Conservation (phyloP, 2,888 invertebrate genomes). For the Meliscaeva auricollis region DNA sequence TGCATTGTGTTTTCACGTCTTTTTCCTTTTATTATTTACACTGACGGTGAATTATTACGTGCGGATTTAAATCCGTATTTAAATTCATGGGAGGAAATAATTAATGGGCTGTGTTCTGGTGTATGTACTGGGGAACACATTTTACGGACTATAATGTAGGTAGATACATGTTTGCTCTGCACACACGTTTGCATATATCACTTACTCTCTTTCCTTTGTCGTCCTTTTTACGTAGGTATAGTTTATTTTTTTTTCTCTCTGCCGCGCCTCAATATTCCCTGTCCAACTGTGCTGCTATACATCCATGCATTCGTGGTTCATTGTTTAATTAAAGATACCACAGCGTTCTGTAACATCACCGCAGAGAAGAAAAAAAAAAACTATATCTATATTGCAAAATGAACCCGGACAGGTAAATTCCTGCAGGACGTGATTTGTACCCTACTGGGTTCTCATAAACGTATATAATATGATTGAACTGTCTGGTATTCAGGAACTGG, state of each 20-base stretch:
- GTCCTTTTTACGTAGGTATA: conserved; percentile 27
- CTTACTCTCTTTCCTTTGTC: conserved; percentile 37
- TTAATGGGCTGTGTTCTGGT: conserved; percentile 67
- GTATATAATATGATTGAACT: not conserved
- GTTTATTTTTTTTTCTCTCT: conserved; percentile 7
- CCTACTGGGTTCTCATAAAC: not conserved
- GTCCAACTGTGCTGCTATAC: conserved; percentile 34
- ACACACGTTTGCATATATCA: conserved; percentile 36
- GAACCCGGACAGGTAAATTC: conserved; percentile 24
- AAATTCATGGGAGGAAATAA: conserved; percentile 76
- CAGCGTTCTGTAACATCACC: conserved; percentile 46
- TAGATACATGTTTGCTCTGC: conserved; percentile 15
- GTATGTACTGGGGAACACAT: conserved; percentile 46
- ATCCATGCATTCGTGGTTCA: conserved; percentile 60
- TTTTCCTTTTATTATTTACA: conserved; percentile 63
- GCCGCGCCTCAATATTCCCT: conserved; percentile 61
- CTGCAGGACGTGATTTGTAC: conserved; percentile 15
- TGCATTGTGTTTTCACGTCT: conserved; percentile 55
- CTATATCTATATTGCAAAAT: conserved; percentile 14
- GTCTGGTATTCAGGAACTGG: conserved; percentile 41
- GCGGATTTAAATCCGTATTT: conserved; percentile 75
- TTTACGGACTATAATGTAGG: conserved; percentile 48
- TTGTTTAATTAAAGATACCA: conserved; percentile 72
- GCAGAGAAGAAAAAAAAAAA: conserved; percentile 3
- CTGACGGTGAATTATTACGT: conserved; percentile 74